Base-by-base conservation (phyloP, 2,113 vertebrate species). In the Pongo abelii region DNA sequence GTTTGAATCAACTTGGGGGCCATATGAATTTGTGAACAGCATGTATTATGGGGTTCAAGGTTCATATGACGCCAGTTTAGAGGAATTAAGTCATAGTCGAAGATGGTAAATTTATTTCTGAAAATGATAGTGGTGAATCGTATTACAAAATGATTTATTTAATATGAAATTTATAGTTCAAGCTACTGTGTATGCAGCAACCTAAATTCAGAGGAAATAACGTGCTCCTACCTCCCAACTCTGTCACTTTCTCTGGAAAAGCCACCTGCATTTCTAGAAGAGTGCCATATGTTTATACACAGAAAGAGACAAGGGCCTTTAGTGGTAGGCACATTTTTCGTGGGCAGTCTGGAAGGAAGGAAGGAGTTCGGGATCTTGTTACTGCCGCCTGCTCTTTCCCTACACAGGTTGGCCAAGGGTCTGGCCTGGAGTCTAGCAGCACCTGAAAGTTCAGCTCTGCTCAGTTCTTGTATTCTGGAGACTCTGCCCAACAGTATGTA, bases 191-290 rank as follows among this genome's bases (percentile, higher is more conserved):
- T 32, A n/a, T 48, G 8, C 1, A 20, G 30, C 27, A 64, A 32
- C 38, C 30, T 43, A 88, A 43, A 5, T 89, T 38, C 35, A 94
- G 30, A 30, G 35, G 32, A 8, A 48, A 32, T 23, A 18, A 17
- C 27, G 1, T 12, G 2, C 2, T n/a, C 23, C 20, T 46, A 27
- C 6, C 23, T 35, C 5, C 17, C 17, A 38, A 59, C 6, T 1
- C 11, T 75, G 38, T n/a, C 38, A 70, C 9, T 11, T 25, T 32
- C 32, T 55, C 59, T 72, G 40, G 50, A 46, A 84, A 59, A 74
- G 50, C 4, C 8, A 61, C 18, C 12, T 18, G 4, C 3, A 50
- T 40, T 75, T 69, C 43, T 40, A 57, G 30, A 74, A 70, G 8
- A 72, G 5, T 13, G 8, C 40, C 32, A 40, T n/a, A 8, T 55